These are phyloP conservation scores for Calonectris borealis DNA, from an alignment of 2,113 vertebrate species.

Conservation along the genomic window DNA sequence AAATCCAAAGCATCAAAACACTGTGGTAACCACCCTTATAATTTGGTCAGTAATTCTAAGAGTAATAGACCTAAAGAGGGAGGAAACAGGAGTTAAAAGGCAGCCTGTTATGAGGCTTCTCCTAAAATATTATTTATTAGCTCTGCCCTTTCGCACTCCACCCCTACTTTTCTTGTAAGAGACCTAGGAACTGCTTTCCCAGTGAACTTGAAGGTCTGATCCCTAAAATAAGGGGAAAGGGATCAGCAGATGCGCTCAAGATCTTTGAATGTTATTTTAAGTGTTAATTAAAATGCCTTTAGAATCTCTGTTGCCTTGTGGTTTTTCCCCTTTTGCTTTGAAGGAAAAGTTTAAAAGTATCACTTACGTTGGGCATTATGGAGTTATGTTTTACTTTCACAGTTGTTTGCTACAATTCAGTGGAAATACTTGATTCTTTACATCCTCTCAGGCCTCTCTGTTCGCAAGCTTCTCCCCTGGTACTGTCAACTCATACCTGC, in stretches of 20 bases:
- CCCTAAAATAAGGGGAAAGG: neutral
- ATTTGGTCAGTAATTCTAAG: neutral
- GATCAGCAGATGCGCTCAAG: accelerated
- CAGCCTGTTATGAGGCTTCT: neutral
- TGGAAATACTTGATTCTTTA: neutral
- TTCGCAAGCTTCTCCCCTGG: too few relatives aligned
- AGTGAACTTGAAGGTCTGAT: neutral
- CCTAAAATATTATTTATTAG: neutral
- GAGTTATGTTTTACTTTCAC: neutral
- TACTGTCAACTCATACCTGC: accelerated
- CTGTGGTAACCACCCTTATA: neutral
- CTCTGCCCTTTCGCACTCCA: neutral
- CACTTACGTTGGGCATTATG: neutral
- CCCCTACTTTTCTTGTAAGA: accelerated
- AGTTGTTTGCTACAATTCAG: too few relatives aligned
- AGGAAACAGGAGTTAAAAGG: neutral
- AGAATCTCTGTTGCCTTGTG: neutral
- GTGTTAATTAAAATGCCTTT: neutral
- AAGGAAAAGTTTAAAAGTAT: neutral
- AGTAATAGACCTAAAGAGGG: neutral
- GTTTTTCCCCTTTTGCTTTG: neutral
- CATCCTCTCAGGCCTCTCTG: accelerated
- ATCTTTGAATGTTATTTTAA: neutral
- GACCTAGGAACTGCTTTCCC: neutral
- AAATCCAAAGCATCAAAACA: neutral